Evolutionary conservation across 2,113 vertebrate genomes (phyloP).

Genomic region (Cisticola juncidis): DNA sequence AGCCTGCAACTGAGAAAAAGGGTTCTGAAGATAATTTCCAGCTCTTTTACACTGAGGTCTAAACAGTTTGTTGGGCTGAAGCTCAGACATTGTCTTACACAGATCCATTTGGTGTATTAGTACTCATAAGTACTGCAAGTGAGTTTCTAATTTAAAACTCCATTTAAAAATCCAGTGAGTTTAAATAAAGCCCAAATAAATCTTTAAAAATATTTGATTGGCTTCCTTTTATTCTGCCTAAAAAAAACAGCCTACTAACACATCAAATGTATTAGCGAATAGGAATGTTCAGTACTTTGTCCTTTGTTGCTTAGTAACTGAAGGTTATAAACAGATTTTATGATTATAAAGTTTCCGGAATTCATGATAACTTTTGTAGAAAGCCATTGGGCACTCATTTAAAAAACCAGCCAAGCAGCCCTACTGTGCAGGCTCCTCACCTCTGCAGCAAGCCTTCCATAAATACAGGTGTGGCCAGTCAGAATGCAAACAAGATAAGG

Average conservation of each 20-base stretch:
- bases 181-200: background rate
- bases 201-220: background rate
- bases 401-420: background rate
- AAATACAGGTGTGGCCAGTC: background rate
- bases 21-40: background rate
- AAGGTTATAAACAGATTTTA: constrained; percentile 73
- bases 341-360: constrained; percentile 57
- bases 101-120: background rate
- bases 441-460: background rate
- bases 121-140: rapidly evolving
- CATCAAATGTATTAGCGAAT: constrained; percentile 5
- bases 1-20: background rate
- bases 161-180: background rate
- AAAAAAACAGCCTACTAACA: background rate
- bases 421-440: background rate
- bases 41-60: background rate
- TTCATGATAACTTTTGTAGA: constrained; percentile 41
- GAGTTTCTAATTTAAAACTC: background rate
- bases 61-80: background rate
- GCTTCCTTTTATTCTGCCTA: background rate
- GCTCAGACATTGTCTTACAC: background rate
- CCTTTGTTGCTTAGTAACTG: constrained; percentile 74
- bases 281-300: constrained; percentile 72
- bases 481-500: constrained; percentile 17
- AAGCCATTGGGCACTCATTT: constrained; percentile 35